Evolutionary conservation across 2,888 invertebrate genomes (phyloP), one percentile per base, ranked within the genome.

Genomic region (Boloria selene): DNA sequence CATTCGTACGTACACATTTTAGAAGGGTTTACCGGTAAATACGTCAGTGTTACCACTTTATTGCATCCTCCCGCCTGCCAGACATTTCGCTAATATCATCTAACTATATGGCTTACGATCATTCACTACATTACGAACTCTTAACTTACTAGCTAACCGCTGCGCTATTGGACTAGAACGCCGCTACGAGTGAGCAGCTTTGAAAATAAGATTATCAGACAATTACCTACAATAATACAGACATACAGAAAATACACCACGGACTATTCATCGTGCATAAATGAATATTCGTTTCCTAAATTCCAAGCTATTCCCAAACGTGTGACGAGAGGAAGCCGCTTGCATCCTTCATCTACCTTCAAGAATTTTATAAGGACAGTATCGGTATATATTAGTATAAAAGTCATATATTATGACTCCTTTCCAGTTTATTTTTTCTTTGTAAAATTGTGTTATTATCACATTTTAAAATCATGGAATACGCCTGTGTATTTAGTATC

Each of bases 21-120:
- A 81, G 89, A 90, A 91, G 86, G 90, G 83, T 82, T 85, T 77
- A 88, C 89, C 90, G 80, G 85, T 71, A 67, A 67, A 71, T 63
- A 67, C 69, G 73, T 68, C 73, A 74, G 74, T 71, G 69, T 67
- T 69, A 69, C 71, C 72, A 71, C 68, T 54, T 70, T 89, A 90
- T 90, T 90, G 90, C 90, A 90, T 81, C 84, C 83, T 82, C 90
- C 91, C 90, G 89, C 86, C 90, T 86, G 87, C 81, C 80, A 81
- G 80, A 81, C 80, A 79, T 85, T 85, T 82, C 73, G 73, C 85
- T 87, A 88, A 83, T 85, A 88, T 83, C 85, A 78, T 82, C 85
- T 91, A 89, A 85, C 87, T 90, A 88, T 83, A 86, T 85, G 87
- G 85, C 86, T 87, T 87, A 88, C 84, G 75, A 82, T 84, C 79